Evolutionary conservation across 1,140 invertebrate genomes (phyloP), one percentile per base, ranked within the genome.

Genomic region (Dolichoris vasculosae): DNA sequence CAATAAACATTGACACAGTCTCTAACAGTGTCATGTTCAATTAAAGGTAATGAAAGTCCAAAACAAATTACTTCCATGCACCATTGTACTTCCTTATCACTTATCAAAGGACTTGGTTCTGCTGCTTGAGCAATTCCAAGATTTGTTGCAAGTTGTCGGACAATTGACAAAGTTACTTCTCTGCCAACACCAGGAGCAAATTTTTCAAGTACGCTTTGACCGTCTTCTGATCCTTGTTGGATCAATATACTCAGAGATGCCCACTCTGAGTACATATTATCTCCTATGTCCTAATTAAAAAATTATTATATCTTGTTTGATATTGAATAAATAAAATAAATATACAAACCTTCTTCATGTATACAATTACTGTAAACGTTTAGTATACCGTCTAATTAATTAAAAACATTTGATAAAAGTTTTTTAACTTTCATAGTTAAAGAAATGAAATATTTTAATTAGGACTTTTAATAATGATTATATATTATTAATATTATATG

Each of bases 1-100:
- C 98, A 99, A 91, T 99, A 99, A 38, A 99, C 96, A 92, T 97
- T 97, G 15, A 99, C 98, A 93, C 98, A 99, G 92, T 99, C 98
- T 87, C 98, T 96, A 64, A 99, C 97, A 0, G 97, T 97, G 88
- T 99, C 98, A 92, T 98, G 97, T 91, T 99, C 98, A 55, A 95
- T 94, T 20, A 99, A 91, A 0, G 98, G 98, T 51, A 99, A 93
- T 51, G 97, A 97, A 0, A 99, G 94, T 0, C 98, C 98, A 94
- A 96, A 98, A 89, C 98, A 97, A 35, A 99, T 96, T 13, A 99
- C 97, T 95, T 98, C 97, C 95, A 98, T 97, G 78, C 97, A 97
- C 97, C 97, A 98, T 91, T 96, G 96, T 64, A 98, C 97, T 94
- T 98, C 97, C 89, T 95, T 95, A 90, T 97, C 96, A 38, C 96